Evolutionary conservation across 2,113 vertebrate genomes (phyloP), one percentile per base, ranked within the genome.

Genomic region (Aphelocoma coerulescens): DNA sequence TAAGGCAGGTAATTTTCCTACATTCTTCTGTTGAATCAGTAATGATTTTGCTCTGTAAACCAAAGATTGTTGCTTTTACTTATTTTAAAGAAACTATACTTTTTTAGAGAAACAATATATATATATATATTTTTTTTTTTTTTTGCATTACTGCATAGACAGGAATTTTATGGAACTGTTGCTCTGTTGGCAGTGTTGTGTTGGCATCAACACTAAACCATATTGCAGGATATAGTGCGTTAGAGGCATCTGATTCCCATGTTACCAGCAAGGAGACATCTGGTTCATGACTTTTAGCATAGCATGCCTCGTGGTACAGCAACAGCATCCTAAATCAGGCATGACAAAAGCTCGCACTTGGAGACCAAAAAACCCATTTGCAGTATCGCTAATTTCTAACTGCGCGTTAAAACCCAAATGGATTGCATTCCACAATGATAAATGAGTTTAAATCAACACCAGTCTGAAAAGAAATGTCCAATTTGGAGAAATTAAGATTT

Each of bases 271-370:
- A 88, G 57, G 35, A 93, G 81, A 94, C 76, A 95, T 93, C 79
- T 96, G 87, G 71, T 83, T 93, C 59, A 57, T 87, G 92, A 83
- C 74, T 94, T 95, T 78, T 20, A 96, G 49, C 57, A 39, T 62
- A 26, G 48, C 33, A 3, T n/a, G 19, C 69, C 81, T 83, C 79
- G 86, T 58, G 57, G 35, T 91, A 59, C 95, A 95, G 46, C 1
- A 0, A 59, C 84, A 85, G 20, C 23, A 77, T 54, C 86, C 44
- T 82, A 95, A 95, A 96, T 91, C 76, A 95, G 86, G 19, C 71
- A 89, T 3, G 5, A 74, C 49, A 59, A 62, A 86, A 89, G 2
- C 72, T 96, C 41, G 16, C 21, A 37, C 27, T 81, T 65, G 75
- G 54, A 91, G 65, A 92, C 51, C 43, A 81, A 81, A 96, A 93